Conservation (phyloP, 2,113 vertebrate genomes). For the Podarcis raffonei region DNA sequence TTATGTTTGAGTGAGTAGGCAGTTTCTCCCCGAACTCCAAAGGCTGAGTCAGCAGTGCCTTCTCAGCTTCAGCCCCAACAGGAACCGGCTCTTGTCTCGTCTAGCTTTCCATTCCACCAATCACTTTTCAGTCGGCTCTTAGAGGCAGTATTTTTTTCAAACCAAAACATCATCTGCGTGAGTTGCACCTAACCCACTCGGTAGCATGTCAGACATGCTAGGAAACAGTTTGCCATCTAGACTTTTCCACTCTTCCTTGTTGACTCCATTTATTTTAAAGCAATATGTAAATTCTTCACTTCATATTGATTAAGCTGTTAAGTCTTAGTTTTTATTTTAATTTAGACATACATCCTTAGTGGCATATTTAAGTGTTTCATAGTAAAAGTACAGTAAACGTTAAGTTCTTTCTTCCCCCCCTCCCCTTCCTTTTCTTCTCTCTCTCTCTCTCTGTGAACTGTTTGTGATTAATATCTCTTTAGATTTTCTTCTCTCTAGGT, state of each 20-base stretch:
- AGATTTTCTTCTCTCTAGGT: conserved; percentile 99
- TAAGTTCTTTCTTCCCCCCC: conserved; percentile 91
- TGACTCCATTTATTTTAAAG: conserved; percentile 75
- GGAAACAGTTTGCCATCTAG: conserved; percentile 99
- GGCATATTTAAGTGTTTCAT: conserved; percentile 87
- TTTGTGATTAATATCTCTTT: conserved; percentile 99
- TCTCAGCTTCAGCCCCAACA: conserved; percentile 46
- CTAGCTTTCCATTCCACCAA: conserved; percentile 44
- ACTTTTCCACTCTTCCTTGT: conserved; percentile 71
- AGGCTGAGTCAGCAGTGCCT: neutral
- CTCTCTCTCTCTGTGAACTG: conserved; percentile 88
- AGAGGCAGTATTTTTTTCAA: conserved; percentile 58
- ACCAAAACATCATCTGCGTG: conserved; percentile 6
- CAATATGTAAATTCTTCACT: conserved; percentile 69
- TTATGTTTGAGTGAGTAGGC: neutral
- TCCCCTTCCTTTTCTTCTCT: conserved; percentile 61
- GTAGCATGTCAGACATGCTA: conserved; percentile 77
- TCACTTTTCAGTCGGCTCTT: conserved; percentile 30
- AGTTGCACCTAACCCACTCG: conserved; percentile 52
- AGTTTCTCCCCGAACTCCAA: neutral
- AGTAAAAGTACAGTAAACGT: conserved; percentile 89
- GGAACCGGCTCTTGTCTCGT: conserved; percentile 31
- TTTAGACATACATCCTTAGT: conserved; percentile 83
- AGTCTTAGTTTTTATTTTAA: conserved; percentile 84
- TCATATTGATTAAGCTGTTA: conserved; percentile 85